Conservation (phyloP, 2,113 vertebrate species). For the Oxyruncus cristatus region DNA sequence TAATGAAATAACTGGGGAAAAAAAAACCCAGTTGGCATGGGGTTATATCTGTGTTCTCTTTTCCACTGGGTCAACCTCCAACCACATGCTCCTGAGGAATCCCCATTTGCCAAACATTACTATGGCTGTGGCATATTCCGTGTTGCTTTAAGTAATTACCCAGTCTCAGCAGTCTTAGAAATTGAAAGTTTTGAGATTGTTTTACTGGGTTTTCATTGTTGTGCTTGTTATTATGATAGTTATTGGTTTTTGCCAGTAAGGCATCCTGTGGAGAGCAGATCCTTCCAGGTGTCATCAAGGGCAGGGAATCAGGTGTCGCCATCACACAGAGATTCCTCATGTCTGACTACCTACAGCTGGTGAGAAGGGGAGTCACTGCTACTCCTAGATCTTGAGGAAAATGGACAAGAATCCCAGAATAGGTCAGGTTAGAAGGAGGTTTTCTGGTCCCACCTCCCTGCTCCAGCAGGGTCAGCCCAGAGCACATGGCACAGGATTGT, state of each 20-base stretch:
- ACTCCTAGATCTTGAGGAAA: neutral
- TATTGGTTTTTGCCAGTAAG: neutral
- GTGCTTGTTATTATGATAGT: neutral
- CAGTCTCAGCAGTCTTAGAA: neutral
- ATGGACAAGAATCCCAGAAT: neutral
- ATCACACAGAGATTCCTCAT: rapidly evolving
- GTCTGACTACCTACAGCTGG: neutral
- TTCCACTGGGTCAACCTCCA: neutral
- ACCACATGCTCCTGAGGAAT: rapidly evolving
- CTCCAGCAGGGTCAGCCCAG: neutral
- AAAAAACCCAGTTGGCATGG: neutral
- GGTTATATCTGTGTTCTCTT: neutral
- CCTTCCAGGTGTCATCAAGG: neutral
- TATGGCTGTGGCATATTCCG: neutral
- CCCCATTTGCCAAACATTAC: neutral
- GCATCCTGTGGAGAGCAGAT: neutral
- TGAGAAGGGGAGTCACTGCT: neutral
- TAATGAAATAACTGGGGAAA: neutral
- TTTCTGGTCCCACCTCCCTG: neutral
- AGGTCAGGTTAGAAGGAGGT: neutral
- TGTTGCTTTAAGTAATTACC: neutral
- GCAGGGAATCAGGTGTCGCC: neutral
- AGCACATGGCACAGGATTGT: neutral
- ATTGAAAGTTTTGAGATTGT: neutral
- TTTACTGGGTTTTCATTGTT: neutral